Evolutionary conservation across 2,797 vertebrate genomes (phyloP).

Genomic region (Euphonia xanthogaster): DNA sequence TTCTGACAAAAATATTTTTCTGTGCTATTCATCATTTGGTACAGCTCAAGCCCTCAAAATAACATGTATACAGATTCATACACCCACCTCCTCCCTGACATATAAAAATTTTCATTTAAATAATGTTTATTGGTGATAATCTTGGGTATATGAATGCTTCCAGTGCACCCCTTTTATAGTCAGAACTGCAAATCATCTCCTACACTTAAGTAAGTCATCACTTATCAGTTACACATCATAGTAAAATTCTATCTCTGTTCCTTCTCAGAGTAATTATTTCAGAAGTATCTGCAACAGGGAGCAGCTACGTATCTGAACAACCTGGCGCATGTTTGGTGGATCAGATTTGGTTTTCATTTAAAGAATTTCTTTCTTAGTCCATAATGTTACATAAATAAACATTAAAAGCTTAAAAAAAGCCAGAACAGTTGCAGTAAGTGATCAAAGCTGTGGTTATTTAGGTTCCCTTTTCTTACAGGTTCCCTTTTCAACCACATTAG

Average conservation of each 20-base stretch:
- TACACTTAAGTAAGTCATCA: slow-evolving; percentile 49
- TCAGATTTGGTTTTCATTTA: slow-evolving; percentile 66
- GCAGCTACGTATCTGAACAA: slow-evolving; percentile 32
- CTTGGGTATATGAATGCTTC: background rate
- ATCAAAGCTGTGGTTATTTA: slow-evolving; percentile 59
- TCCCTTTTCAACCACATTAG: background rate
- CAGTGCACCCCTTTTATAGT: background rate
- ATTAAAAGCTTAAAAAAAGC: slow-evolving; percentile 27
- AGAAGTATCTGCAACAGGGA: slow-evolving; percentile 53
- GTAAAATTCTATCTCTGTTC: slow-evolving; percentile 6
- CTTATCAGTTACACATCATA: background rate
- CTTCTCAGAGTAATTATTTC: slow-evolving; percentile 13
- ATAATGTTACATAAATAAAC: slow-evolving; percentile 52
- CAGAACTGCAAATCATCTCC: slow-evolving; percentile 23
- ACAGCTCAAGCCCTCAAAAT: background rate
- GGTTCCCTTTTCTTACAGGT: slow-evolving; percentile 18
- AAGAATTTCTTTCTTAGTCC: slow-evolving; percentile 20
- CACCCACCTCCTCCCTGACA: background rate
- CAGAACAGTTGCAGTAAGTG: slow-evolving; percentile 11
- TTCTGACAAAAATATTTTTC: background rate
- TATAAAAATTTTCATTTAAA: slow-evolving; percentile 21
- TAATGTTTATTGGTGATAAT: background rate
- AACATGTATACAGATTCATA: background rate
- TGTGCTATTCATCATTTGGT: background rate
- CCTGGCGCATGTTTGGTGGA: slow-evolving; percentile 14